phyloP scores from a whole-genome alignment of 2,113 vertebrate species.

The Zapus hudsonius region DNA sequence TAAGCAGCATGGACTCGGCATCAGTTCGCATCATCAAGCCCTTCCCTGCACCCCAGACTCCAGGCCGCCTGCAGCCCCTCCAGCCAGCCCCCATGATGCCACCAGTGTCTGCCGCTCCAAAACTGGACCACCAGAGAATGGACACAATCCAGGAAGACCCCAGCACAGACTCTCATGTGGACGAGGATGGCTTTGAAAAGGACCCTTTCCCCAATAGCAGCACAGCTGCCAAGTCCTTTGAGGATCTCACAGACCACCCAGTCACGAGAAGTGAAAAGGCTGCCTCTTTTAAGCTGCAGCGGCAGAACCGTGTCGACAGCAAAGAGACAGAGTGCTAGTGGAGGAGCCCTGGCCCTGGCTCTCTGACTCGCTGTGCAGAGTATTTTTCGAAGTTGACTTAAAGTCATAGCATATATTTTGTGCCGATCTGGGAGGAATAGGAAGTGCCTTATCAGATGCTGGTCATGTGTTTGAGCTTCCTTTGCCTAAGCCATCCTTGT shows the following conservation, averaged over 20 bases:
- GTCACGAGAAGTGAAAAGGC: slow-evolving; percentile 89
- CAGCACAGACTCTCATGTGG: slow-evolving; percentile 92
- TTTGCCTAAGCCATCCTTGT: slow-evolving; percentile 20
- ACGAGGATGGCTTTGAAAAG: slow-evolving; percentile 90
- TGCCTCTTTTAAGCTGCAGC: slow-evolving; percentile 90
- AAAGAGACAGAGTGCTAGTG: slow-evolving; percentile 96
- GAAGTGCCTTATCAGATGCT: slow-evolving; percentile 83
- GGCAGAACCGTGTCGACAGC: slow-evolving; percentile 93
- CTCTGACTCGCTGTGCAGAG: neutral
- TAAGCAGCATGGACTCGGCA: slow-evolving; percentile 92
- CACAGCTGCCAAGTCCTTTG: slow-evolving; percentile 93
- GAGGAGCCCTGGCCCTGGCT: neutral
- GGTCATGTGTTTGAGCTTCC: slow-evolving; percentile 82
- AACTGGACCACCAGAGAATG: slow-evolving; percentile 91
- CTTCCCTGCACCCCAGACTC: slow-evolving; percentile 81
- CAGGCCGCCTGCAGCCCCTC: slow-evolving; percentile 84
- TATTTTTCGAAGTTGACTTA: slow-evolving; percentile 46
- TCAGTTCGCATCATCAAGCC: slow-evolving; percentile 92
- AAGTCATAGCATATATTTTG: slow-evolving; percentile 77
- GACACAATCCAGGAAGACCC: slow-evolving; percentile 98
- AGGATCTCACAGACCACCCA: slow-evolving; percentile 93
- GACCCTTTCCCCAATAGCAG: slow-evolving; percentile 91
- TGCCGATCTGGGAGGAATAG: slow-evolving; percentile 72
- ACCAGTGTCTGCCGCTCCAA: slow-evolving; percentile 79
- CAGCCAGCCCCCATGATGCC: slow-evolving; percentile 71